Conservation (phyloP, 1,140 invertebrate species). For the Druon quercuslanigerum region DNA sequence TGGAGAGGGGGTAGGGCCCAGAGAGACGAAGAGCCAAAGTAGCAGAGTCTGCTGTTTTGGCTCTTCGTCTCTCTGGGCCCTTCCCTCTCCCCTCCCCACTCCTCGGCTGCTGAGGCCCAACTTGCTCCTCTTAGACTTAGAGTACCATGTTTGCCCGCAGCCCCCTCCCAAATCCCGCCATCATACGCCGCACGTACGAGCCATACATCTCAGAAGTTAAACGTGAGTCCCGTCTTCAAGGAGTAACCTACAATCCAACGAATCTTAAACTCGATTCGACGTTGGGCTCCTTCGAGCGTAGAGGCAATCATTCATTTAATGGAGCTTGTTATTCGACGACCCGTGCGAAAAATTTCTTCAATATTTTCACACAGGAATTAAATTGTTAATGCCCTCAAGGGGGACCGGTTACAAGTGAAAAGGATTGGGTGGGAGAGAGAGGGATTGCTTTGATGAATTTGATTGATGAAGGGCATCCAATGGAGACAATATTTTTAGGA, state of each 20-base stretch:
- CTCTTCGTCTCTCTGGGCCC: slow-evolving; percentile 1
- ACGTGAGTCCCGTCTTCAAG: neutral
- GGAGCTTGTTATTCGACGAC: neutral
- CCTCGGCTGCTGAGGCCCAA: neutral
- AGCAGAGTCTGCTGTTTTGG: neutral
- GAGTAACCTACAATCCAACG: slow-evolving; percentile 26
- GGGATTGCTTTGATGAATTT: too few species aligned
- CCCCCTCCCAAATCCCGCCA: neutral
- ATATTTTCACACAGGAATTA: too few species aligned
- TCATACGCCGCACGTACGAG: slow-evolving; percentile 7
- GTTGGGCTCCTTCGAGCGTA: slow-evolving; percentile 12
- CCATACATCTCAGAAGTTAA: slow-evolving; percentile 18
- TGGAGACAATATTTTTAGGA: too few species aligned
- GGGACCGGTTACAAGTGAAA: too few species aligned
- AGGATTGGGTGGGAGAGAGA: too few species aligned
- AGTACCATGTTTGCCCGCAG: slow-evolving; percentile 3
- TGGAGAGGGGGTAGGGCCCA: too few species aligned
- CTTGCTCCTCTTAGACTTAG: slow-evolving; percentile 6
- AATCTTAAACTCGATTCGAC: slow-evolving; percentile 24
- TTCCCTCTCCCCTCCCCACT: neutral
- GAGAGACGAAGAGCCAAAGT: too few species aligned
- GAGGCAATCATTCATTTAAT: slow-evolving; percentile 21
- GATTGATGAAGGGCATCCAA: too few species aligned
- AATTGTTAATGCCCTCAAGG: too few species aligned
- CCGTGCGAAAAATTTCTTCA: neutral